phyloP scores from a whole-genome alignment of 1,140 invertebrate genomes.

The Phthorimaea operculella region DNA sequence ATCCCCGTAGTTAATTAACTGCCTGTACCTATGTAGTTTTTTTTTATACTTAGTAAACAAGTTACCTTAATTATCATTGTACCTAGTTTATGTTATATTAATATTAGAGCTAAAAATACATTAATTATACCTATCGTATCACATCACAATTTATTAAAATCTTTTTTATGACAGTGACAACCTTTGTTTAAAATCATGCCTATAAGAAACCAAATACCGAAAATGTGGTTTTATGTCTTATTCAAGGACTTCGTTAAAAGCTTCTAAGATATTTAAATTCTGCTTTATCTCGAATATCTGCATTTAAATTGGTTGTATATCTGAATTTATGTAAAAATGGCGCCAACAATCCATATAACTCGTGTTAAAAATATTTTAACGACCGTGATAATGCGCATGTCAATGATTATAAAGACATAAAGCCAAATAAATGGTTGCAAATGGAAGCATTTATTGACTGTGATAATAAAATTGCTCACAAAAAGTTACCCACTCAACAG shows the following conservation, averaged over 20 bases:
- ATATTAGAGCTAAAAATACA: too few relatives aligned
- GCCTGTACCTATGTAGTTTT: too few relatives aligned
- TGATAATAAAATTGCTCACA: not conserved
- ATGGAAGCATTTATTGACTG: not conserved
- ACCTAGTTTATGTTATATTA: too few relatives aligned
- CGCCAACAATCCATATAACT: slow-evolving; percentile 18
- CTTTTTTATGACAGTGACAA: too few relatives aligned
- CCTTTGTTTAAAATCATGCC: too few relatives aligned
- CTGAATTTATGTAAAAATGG: slow-evolving; percentile 27
- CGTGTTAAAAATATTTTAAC: not conserved
- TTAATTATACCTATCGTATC: too few relatives aligned
- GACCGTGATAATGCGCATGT: not conserved
- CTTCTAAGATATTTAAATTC: slow-evolving; percentile 29
- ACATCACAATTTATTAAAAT: too few relatives aligned
- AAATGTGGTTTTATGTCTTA: slow-evolving; percentile 20
- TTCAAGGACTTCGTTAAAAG: slow-evolving; percentile 32
- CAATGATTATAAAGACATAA: not conserved
- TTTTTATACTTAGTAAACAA: too few relatives aligned
- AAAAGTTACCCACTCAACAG: too few relatives aligned
- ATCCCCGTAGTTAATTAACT: too few relatives aligned
- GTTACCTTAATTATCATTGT: too few relatives aligned
- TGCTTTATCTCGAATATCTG: slow-evolving; percentile 36
- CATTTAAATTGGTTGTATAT: slow-evolving; percentile 32
- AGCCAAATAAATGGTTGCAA: not conserved
- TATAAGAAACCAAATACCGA: too few relatives aligned